Evolutionary conservation across 1,140 invertebrate species (phyloP).

Genomic region (Procambarus virginalis): DNA sequence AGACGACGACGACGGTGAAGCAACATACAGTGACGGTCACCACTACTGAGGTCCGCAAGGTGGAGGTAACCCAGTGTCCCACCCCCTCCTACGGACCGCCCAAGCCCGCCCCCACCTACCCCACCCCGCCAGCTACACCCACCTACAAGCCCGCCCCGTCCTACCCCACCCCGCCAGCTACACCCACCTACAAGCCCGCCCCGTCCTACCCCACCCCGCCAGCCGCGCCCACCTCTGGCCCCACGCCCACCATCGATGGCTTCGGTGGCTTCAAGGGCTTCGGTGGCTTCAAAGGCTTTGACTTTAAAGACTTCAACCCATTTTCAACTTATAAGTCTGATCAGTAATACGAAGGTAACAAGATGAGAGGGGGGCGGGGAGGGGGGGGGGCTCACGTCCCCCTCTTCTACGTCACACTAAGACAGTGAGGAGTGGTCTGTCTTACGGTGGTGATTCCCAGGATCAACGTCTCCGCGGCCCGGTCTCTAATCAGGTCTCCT

Average conservation of each 20-base stretch:
- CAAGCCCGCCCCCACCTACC: too few species aligned
- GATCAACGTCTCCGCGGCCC: background rate
- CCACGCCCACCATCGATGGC: background rate
- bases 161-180: background rate
- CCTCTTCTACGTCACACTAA: too few species aligned
- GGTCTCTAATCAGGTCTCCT: too few species aligned
- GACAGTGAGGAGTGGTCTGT: too few species aligned
- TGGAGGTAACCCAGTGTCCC: too few species aligned
- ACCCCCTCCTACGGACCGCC: too few species aligned
- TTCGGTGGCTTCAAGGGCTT: conserved; percentile 51
- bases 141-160: background rate
- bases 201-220: background rate
- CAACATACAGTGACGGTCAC: too few species aligned
- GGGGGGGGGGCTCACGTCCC: too few species aligned
- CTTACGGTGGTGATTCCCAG: background rate
- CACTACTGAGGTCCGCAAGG: too few species aligned
- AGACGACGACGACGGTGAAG: too few species aligned
- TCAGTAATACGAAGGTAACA: background rate
- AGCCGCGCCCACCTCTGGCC: background rate
- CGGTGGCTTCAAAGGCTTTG: conserved; percentile 25
- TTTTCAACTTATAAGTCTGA: background rate
- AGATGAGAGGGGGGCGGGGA: too few species aligned
- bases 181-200: background rate
- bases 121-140: too few species aligned
- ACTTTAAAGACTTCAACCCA: conserved; percentile 45